Base-by-base conservation (phyloP, 2,113 vertebrate species). In the Corapipo altera region DNA sequence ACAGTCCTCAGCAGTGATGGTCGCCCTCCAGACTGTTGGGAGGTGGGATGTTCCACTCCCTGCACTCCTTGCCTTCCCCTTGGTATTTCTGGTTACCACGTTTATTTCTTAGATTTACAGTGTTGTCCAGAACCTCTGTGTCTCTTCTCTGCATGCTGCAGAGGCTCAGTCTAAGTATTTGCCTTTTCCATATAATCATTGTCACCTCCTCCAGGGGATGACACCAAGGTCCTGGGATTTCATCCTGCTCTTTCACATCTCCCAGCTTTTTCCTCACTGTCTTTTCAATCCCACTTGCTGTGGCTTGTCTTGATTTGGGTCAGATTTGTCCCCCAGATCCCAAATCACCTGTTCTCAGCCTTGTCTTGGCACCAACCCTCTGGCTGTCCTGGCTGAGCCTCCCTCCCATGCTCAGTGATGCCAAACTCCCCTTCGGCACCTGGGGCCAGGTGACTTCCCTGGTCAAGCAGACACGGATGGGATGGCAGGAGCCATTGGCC, bases 21-120 rank as follows among this genome's bases (percentile, higher is more conserved):
- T 27, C 15, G 58, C 7, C 32, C 26, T 22, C 10, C 27, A 51
- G 51, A 41, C 23, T 0, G 1, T 5, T n/a, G 11, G 43, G 11
- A 35, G 59, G 27, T 55, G 32, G 55, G 30, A 75, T 44, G 35
- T 46, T 70, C 57, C 44, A 5, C 28, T 70, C 32, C 27, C 51
- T 70, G 39, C 24, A 21, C n/a, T 15, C 39, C 3, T 32, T 39
- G 12, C 18, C 37, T 88, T 78, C 19, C 5, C 41, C 16, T 71
- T 41, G 41, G 12, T 70, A 33, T 61, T 88, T 78, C 55, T 83
- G 30, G 15, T 70, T 32, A 12, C 69, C 5, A 2, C 2, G 1
- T 44, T 59, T 37, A 59, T 64, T 65, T 57, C 57, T 39, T 54
- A 52, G 48, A 48, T 35, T 35, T 35, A 43, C 32, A 30, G 59